Base-by-base conservation (phyloP, 2,113 vertebrate genomes). In the Chaetorhynchus papuensis region DNA sequence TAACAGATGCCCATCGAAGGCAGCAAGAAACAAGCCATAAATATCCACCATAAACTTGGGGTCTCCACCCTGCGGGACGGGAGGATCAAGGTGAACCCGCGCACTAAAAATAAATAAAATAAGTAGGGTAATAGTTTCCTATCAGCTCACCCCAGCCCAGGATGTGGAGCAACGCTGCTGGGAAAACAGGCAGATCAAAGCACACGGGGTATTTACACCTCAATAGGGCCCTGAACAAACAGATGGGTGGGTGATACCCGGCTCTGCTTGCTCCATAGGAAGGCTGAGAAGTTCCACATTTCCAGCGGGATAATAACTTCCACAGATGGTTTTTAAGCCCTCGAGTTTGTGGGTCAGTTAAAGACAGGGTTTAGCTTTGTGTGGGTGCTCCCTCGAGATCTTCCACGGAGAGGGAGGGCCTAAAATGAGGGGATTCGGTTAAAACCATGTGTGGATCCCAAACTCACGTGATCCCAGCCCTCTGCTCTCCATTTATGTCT, bases 161-260 rank as follows among this genome's bases (percentile, higher is more conserved):
- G 59, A 37, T 28, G 24, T 54, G 83, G 26, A 1, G 59, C 41
- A 21, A 17, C 10, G 37, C 1, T 44, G 61, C 33, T 23, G 61
- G 76, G 61, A 65, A 79, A 44, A 31, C 18, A 30, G 61, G 49
- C 19, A 49, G 59, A 96, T 96, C 83, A 96, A 96, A 95, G 83
- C 69, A 3, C 15, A 1, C 0, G 2, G 7, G 2, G 7, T 16
- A 37, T 83, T 89, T 60, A 7, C 37, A 30, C 27, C 60, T 53
- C 83, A 50, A 1, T 13, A 27, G 19, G 24, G 28, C n/a, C 57
- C 45, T 42, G 50, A 80, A 5, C 76, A 83, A 72, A 72, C 49
- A 45, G 16, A 23, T 4, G 9, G 1, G 17, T 0, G 10, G 22
- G 20, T 23, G 28, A 79, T 39, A 26, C 22, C 45, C 1, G 3